Evolutionary conservation across 1,140 invertebrate genomes (phyloP).

Genomic region (Pentalonia nigronervosa): DNA sequence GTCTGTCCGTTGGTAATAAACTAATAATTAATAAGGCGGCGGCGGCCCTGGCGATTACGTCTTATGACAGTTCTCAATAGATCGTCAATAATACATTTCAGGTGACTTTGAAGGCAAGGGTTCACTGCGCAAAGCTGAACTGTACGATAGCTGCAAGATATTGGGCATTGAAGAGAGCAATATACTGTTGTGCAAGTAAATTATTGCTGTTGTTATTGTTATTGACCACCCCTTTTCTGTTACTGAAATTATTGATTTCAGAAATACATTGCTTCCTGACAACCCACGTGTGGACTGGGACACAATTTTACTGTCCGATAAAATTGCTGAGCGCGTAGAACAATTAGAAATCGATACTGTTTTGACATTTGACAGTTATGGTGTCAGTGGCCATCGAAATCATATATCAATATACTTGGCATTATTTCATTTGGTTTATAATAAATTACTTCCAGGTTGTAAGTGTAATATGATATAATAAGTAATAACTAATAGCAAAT

Average conservation of each 20-base stretch:
- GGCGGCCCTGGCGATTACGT: no score
- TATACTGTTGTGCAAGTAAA: conserved; percentile 69
- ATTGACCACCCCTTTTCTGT: no score
- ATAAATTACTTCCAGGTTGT: conserved; percentile 73
- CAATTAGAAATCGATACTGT: conserved; percentile 77
- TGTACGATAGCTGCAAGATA: conserved; percentile 78
- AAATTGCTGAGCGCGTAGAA: conserved; percentile 77
- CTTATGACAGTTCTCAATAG: not conserved
- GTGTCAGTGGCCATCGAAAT: conserved; percentile 89
- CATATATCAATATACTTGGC: conserved; percentile 85
- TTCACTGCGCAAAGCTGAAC: conserved; percentile 73
- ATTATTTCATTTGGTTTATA: conserved; percentile 76
- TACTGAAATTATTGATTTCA: conserved; percentile 61
- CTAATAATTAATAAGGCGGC: conserved; percentile 41
- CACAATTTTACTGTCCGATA: conserved; percentile 73
- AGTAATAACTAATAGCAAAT: not conserved
- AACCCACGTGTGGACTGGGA: conserved; percentile 79
- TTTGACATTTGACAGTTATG: conserved; percentile 89
- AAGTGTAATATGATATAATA: conserved; percentile 54
- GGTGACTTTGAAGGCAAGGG: conserved; percentile 79
- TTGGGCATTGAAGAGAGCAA: conserved; percentile 81
- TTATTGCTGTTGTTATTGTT: conserved; percentile 61
- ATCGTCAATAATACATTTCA: conserved; percentile 64
- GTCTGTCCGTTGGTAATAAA: conserved; percentile 86
- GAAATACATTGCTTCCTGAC: conserved; percentile 77